Conservation (phyloP, 2,797 vertebrate genomes). For the Clarias pachynema region DNA sequence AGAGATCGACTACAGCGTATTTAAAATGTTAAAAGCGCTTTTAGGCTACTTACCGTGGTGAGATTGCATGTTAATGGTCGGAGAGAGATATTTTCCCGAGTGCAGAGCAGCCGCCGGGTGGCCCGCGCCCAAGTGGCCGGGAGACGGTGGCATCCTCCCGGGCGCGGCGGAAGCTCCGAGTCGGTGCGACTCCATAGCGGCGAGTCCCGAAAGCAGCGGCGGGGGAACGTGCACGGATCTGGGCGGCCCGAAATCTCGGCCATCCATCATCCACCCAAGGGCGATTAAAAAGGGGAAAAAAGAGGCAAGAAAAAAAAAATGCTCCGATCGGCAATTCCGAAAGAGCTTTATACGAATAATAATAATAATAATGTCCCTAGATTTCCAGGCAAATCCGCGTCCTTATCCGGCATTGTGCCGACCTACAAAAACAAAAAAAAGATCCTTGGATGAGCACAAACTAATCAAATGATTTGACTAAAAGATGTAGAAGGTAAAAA, state of each 20-base stretch:
- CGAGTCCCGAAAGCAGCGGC: slow-evolving; percentile 87
- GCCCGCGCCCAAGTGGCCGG: slow-evolving; percentile 82
- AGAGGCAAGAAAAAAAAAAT: slow-evolving; percentile 48
- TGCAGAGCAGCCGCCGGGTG: slow-evolving; percentile 83
- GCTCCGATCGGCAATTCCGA: slow-evolving; percentile 72
- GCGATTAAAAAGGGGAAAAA: slow-evolving; percentile 56
- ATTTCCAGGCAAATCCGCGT: slow-evolving; percentile 72
- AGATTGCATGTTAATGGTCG: slow-evolving; percentile 89
- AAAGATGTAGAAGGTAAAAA: slow-evolving; percentile 1
- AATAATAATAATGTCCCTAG: slow-evolving; percentile 64
- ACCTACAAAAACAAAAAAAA: slow-evolving; percentile 67
- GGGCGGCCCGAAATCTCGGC: slow-evolving; percentile 94
- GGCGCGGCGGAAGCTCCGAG: slow-evolving; percentile 83
- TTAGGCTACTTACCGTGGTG: slow-evolving; percentile 86
- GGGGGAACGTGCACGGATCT: slow-evolving; percentile 91
- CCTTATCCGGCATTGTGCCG: slow-evolving; percentile 78
- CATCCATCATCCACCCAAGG: slow-evolving; percentile 91
- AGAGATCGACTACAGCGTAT: no score
- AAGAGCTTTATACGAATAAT: slow-evolving; percentile 69
- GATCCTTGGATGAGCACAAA: slow-evolving; percentile 48
- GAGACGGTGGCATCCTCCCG: slow-evolving; percentile 84
- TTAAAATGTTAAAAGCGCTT: neutral
- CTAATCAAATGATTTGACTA: slow-evolving; percentile 7
- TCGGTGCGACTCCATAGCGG: slow-evolving; percentile 89
- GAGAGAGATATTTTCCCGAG: slow-evolving; percentile 88